These are phyloP conservation scores for Orthosia gracilis DNA, from an alignment of 2,888 invertebrate genomes.

Conservation along the genomic window DNA sequence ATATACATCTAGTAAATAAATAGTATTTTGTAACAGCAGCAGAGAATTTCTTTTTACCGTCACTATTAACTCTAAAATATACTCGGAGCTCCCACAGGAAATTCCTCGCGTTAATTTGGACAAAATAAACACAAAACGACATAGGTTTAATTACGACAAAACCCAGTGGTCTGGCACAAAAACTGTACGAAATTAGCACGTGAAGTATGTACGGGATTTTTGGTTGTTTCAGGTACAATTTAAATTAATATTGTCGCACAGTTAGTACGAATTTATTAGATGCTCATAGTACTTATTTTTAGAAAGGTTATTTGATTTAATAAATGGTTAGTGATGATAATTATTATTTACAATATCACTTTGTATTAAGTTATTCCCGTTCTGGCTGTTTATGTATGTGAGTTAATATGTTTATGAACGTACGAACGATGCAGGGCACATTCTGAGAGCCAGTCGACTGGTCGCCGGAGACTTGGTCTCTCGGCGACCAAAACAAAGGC, in stretches of 20 bases:
- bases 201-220: slow-evolving; percentile 18
- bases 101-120: slow-evolving; percentile 59
- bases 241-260: slow-evolving; percentile 1
- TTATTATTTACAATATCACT: too few relatives aligned
- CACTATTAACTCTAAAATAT: slow-evolving; percentile 37
- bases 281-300: background rate
- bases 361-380: too few relatives aligned
- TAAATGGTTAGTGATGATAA: too few relatives aligned
- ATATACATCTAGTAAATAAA: background rate
- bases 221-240: slow-evolving; percentile 1
- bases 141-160: slow-evolving; percentile 63
- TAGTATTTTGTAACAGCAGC: background rate
- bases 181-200: slow-evolving; percentile 56
- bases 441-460: too few relatives aligned
- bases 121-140: slow-evolving; percentile 61
- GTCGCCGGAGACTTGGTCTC: too few relatives aligned
- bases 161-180: slow-evolving; percentile 58
- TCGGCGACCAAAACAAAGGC: too few relatives aligned
- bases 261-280: background rate
- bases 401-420: too few relatives aligned
- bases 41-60: slow-evolving; percentile 38
- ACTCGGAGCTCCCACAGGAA: slow-evolving; percentile 42
- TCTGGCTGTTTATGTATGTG: too few relatives aligned
- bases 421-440: too few relatives aligned
- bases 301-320: background rate